Base-by-base conservation (phyloP, 2,888 invertebrate species). In the Drosophila kambysellisi region DNA sequence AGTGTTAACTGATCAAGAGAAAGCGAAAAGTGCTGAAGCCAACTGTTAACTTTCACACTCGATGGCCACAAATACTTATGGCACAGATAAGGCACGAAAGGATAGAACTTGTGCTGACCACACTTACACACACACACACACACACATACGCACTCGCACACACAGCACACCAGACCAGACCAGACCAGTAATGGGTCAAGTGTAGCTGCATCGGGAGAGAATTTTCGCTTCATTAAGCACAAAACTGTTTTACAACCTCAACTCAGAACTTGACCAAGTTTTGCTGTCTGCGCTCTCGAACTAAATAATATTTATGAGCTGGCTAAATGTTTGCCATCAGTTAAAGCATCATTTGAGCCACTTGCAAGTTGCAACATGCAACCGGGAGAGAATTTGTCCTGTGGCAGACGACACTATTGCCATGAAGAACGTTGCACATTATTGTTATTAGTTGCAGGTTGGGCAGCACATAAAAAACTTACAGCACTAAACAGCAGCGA, bases 391-490 rank as follows among this genome's bases (percentile, higher is more conserved):
- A 12, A 6, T 33, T 62, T 32, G 35, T 63, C 46, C 75, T 58
- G 58, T 48, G 30, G 65, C 60, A 17, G 46, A n/a, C 48, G 61
- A 68, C 66, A 82, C 65, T 64, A 33, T 30, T 83, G 83, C 88
- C 79, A 88, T 82, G 83, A 88, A 37, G 82, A 86, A 69, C 87
- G 66, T 74, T 79, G 75, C 78, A 78, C 84, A 88, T 86, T 85
- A 85, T 86, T 87, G 85, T 85, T 85, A 85, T 85, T 89, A 85
- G 88, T 84, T 84, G 67, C 84, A 72, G 88, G 87, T 84, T 68
- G 78, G 58, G 57, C 81, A 58, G 56, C 83, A 58, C 89, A 83
- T 84, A 88, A 84, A 84, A 53, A 20, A 37, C 52, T 33, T 54
- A 37, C 63, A 53, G 29, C 57, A 30, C 20, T 39, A 32, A 57